Evolutionary conservation across 2,113 vertebrate genomes (phyloP).

Genomic region (Amphiprion percula): DNA sequence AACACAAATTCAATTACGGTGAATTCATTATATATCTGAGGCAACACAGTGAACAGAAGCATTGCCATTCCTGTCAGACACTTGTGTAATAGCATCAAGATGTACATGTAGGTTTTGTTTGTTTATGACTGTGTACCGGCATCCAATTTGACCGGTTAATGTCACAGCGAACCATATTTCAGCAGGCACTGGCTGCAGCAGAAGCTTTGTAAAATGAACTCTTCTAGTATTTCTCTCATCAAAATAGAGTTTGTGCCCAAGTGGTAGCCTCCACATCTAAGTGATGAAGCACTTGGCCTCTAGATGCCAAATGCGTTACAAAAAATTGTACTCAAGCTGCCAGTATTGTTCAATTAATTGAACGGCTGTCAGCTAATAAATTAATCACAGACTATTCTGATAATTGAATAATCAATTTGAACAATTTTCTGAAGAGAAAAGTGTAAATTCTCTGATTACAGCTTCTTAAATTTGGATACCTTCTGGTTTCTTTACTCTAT

Average conservation of each 20-base stretch:
- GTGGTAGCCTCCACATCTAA: not conserved
- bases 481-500: too few species aligned
- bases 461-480: too few species aligned
- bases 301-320: not conserved
- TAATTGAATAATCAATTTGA: too few species aligned
- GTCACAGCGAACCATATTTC: slow-evolving; percentile 46
- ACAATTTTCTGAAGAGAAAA: too few species aligned
- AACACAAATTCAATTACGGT: slow-evolving; percentile 62
- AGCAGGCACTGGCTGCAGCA: slow-evolving; percentile 13
- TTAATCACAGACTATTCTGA: too few species aligned
- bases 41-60: slow-evolving; percentile 18
- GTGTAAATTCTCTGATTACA: too few species aligned
- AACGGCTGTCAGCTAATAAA: too few species aligned
- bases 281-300: not conserved
- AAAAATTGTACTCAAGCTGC: not conserved
- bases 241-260: slow-evolving; percentile 12
- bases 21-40: slow-evolving; percentile 47
- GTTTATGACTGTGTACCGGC: slow-evolving; percentile 51
- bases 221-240: not conserved
- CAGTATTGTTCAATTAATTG: too few species aligned
- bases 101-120: slow-evolving; percentile 50
- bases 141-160: slow-evolving; percentile 47
- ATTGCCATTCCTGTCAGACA: slow-evolving; percentile 59
- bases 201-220: slow-evolving; percentile 35
- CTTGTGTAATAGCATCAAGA: slow-evolving; percentile 37